Conservation (phyloP, 2,113 vertebrate genomes). For the Oncorhynchus masou region DNA sequence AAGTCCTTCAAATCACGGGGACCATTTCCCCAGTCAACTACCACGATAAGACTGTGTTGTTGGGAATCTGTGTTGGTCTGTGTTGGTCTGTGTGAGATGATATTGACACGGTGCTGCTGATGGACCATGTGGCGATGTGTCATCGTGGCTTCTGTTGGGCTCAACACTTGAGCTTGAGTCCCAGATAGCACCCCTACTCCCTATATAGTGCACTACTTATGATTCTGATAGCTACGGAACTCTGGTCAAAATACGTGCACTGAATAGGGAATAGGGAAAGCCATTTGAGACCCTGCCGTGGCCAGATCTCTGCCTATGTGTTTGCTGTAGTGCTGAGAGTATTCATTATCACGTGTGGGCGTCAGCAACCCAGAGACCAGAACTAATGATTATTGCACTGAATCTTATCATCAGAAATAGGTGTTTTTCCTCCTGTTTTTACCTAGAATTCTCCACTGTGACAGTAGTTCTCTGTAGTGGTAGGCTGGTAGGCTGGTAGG, state of each 20-base stretch:
- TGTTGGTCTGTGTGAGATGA: slow-evolving; percentile 30
- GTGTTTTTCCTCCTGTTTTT: background rate
- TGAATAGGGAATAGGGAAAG: too few species aligned
- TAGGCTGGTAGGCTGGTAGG: too few species aligned
- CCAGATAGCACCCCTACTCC: too few species aligned
- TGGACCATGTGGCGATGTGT: slow-evolving; percentile 77
- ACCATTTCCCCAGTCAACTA: background rate
- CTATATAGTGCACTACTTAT: too few species aligned
- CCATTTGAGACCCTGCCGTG: too few species aligned
- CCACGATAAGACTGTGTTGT: background rate
- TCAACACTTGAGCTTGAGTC: slow-evolving; percentile 62
- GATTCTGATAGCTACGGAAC: too few species aligned
- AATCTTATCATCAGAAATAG: slow-evolving; percentile 24
- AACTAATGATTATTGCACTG: slow-evolving; percentile 28
- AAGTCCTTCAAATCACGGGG: background rate
- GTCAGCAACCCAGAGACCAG: slow-evolving; percentile 48
- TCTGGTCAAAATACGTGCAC: too few species aligned
- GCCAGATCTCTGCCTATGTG: slow-evolving; percentile 31
- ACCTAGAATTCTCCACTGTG: too few species aligned
- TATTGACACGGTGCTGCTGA: slow-evolving; percentile 57
- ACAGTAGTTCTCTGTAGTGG: background rate
- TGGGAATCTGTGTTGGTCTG: background rate
- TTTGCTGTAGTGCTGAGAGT: slow-evolving; percentile 67
- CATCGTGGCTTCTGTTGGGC: slow-evolving; percentile 73
- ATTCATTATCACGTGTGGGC: slow-evolving; percentile 77